A percentile compares a stretch with the other conserved stretches of the same genome.
These are phyloP conservation scores for Gymnoscelis rufifasciata DNA, from an alignment of 2,888 invertebrate genomes.

Conservation along the genomic window DNA sequence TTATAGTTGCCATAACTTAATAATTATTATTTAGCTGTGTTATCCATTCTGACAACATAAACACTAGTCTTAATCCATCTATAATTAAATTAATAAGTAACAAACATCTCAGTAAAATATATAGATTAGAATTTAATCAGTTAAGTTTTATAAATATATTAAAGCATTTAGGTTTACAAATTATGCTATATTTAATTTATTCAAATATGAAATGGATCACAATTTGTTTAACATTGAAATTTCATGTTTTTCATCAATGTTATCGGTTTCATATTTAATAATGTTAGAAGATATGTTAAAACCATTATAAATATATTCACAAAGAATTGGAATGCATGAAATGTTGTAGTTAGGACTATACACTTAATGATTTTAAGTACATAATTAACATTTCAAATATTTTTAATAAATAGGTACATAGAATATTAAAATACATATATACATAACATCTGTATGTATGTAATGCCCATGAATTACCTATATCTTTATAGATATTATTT, in stretches of 20 bases:
- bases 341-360: background rate
- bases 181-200: too few relatives aligned
- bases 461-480: too few relatives aligned
- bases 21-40: conserved; percentile 1
- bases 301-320: background rate
- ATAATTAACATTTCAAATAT: background rate
- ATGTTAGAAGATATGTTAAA: background rate
- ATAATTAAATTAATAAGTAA: conserved; percentile 23
- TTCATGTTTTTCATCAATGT: too few relatives aligned
- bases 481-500: conserved; percentile 13
- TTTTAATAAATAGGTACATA: too few relatives aligned
- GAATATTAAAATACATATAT: too few relatives aligned
- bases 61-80: conserved; percentile 21
- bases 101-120: conserved; percentile 30
- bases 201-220: too few relatives aligned
- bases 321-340: conserved; percentile 6
- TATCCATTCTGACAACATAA: conserved; percentile 2
- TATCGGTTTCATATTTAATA: background rate
- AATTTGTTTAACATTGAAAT: too few relatives aligned
- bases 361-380: conserved; percentile 9
- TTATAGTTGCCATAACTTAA: too few relatives aligned
- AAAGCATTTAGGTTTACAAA: conserved; percentile 9
- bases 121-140: conserved; percentile 12
- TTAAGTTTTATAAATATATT: conserved; percentile 2
- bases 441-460: too few relatives aligned